These are phyloP conservation scores for Eutolmus rufibarbis DNA, from an alignment of 2,888 invertebrate genomes.

Conservation along the genomic window DNA sequence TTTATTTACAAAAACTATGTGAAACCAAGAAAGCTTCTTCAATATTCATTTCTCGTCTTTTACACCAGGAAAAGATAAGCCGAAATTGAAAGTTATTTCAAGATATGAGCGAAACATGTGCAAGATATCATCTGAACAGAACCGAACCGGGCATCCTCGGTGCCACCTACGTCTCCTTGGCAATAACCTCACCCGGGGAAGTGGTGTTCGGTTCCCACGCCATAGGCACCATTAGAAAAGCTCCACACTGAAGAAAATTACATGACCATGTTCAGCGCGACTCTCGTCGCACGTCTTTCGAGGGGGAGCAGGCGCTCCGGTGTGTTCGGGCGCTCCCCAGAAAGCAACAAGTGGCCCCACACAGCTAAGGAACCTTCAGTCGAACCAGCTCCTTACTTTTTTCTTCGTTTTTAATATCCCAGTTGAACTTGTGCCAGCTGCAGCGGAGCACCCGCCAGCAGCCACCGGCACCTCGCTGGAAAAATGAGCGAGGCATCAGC, in stretches of 20 bases:
- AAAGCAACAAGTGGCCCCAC: conserved; percentile 1
- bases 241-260: neutral
- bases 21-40: neutral
- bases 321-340: neutral
- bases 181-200: neutral
- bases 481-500: neutral
- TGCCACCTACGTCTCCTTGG: neutral
- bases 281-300: neutral
- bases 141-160: neutral
- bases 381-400: neutral
- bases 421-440: neutral
- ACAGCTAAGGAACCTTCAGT: neutral
- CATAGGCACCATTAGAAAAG: neutral
- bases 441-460: neutral
- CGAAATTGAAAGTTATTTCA: neutral
- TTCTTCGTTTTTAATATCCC: neutral
- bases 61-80: neutral
- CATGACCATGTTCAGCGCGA: neutral
- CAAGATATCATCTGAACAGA: neutral
- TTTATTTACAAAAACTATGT: neutral
- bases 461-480: neutral
- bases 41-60: neutral
- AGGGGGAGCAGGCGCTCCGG: neutral
- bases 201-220: neutral
- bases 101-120: neutral